Conservation (phyloP, 1,140 invertebrate species). For the Megalonaias nervosa region DNA sequence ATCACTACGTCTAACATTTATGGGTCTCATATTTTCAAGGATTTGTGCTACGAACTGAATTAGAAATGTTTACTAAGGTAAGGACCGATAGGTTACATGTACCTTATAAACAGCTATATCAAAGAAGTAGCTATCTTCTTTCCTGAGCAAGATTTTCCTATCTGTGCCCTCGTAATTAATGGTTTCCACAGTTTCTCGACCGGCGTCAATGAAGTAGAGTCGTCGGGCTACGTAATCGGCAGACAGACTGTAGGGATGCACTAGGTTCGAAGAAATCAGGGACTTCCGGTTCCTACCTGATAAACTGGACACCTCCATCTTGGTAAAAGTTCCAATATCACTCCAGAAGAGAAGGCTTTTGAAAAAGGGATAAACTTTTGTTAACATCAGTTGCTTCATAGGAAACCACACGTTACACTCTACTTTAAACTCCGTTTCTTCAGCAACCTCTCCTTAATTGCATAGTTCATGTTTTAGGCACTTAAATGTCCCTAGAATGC, state of each 20-base stretch:
- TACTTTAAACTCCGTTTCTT: too few species aligned
- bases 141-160: not conserved
- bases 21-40: too few species aligned
- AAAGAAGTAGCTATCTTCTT: not conserved
- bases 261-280: not conserved
- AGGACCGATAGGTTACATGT: not conserved
- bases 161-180: slow-evolving; percentile 6
- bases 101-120: slow-evolving; percentile 18
- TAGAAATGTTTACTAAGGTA: too few species aligned
- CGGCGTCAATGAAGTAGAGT: slow-evolving; percentile 10
- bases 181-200: not conserved
- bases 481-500: too few species aligned
- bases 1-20: too few species aligned
- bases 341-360: slow-evolving; percentile 6
- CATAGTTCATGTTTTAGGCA: too few species aligned
- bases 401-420: too few species aligned
- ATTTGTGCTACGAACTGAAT: too few species aligned
- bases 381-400: too few species aligned
- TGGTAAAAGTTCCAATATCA: slow-evolving; percentile 4
- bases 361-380: too few species aligned
- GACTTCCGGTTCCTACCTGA: not conserved
- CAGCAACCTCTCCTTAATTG: too few species aligned
- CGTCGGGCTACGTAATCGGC: not conserved
- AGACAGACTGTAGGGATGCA: not conserved
- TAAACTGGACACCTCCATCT: slow-evolving; percentile 5